Percentiles rank a stretch among this genome's conserved stretches.
Conservation (phyloP, 2,888 invertebrate species). For the Tridacna crocea region DNA sequence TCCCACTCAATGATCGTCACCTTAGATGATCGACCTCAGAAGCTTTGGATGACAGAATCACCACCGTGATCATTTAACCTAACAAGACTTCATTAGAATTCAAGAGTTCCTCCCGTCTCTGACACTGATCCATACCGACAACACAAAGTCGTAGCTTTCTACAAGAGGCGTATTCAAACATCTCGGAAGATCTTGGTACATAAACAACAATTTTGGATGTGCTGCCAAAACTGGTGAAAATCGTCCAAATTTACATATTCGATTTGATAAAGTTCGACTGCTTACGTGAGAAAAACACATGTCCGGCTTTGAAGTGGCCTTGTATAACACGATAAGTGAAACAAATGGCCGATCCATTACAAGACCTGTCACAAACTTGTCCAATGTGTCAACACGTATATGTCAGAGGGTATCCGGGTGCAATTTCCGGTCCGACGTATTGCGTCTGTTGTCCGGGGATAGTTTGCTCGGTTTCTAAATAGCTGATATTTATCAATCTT, state of each 20-base stretch:
- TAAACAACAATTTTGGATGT: not conserved
- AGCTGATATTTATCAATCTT: not conserved
- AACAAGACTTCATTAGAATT: no score
- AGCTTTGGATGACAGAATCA: no score
- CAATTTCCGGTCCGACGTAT: slow-evolving; percentile 32
- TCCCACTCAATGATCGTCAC: no score
- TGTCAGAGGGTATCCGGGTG: slow-evolving; percentile 32
- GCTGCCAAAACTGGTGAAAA: not conserved
- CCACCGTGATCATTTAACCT: no score
- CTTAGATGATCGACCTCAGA: no score
- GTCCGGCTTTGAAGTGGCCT: slow-evolving; percentile 2
- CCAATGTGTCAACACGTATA: slow-evolving; percentile 34
- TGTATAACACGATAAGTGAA: slow-evolving; percentile 18
- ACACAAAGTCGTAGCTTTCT: no score
- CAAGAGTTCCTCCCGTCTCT: no score
- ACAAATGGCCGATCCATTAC: slow-evolving; percentile 33
- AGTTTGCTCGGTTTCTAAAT: not conserved
- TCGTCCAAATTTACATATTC: slow-evolving; percentile 10
- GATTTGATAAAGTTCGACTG: slow-evolving; percentile 4
- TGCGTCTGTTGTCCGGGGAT: not conserved
- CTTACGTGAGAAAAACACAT: slow-evolving; percentile 1
- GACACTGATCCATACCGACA: no score
- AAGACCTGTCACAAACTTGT: slow-evolving; percentile 13
- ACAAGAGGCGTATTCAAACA: no score
- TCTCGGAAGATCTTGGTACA: not conserved